Conservation (phyloP, 2,888 invertebrate species). For the Notodromas monacha region DNA sequence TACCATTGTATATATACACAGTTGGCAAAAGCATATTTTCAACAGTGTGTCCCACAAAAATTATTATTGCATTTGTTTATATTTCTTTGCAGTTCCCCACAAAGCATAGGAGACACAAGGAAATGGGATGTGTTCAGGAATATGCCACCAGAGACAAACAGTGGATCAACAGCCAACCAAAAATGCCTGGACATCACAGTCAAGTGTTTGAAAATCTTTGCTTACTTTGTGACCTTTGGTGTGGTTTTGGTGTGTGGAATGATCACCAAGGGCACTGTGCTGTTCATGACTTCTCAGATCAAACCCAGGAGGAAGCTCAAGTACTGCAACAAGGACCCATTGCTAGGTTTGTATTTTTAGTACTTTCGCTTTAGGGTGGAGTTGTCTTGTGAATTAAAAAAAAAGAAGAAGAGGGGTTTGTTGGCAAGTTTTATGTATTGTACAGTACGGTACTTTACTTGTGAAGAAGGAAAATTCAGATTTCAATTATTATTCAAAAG, state of each 20-base stretch:
- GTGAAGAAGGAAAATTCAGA: too few species aligned
- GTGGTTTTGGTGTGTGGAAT: conserved; percentile 55
- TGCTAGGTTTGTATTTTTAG: neutral
- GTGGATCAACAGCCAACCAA: conserved; percentile 39
- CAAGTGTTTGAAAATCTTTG: conserved; percentile 21
- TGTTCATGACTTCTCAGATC: conserved; percentile 71
- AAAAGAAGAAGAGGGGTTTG: too few species aligned
- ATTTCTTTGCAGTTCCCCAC: too few species aligned
- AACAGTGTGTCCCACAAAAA: too few species aligned
- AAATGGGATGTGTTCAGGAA: conserved; percentile 54
- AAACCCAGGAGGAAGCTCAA: conserved; percentile 9
- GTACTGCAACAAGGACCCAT: conserved; percentile 10
- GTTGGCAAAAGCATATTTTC: too few species aligned
- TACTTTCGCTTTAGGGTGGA: too few species aligned
- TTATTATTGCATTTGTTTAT: too few species aligned
- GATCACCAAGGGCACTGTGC: conserved; percentile 49
- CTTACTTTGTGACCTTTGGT: conserved; percentile 50
- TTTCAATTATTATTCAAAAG: too few species aligned
- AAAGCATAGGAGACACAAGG: conserved; percentile 19
- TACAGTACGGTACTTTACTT: too few species aligned
- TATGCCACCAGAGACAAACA: conserved; percentile 29
- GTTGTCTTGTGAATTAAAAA: too few species aligned
- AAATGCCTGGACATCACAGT: conserved; percentile 25
- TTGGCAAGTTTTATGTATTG: too few species aligned
- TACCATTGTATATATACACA: too few species aligned